Percentiles rank a stretch among this genome's conserved stretches.
These are phyloP conservation scores for Pionites leucogaster DNA, from an alignment of 2,113 vertebrate genomes.

Conservation along the genomic window DNA sequence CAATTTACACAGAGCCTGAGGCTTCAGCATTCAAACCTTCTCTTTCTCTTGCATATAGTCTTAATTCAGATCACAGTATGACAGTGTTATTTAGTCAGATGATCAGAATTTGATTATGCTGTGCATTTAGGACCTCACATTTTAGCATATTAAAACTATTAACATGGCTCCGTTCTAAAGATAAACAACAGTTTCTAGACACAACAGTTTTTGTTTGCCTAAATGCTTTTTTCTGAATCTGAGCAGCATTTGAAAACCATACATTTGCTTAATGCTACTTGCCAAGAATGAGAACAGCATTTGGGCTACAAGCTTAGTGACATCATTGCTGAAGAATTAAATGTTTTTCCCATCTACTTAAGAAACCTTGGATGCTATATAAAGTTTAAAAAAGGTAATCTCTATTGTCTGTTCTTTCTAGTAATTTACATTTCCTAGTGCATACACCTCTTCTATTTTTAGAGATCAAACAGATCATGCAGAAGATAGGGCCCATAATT, in stretches of 20 bases:
- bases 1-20: background rate
- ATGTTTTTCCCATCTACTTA: constrained; percentile 28
- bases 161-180: constrained; percentile 51
- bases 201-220: constrained; percentile 38
- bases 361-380: background rate
- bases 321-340: constrained; percentile 40
- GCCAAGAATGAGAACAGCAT: constrained; percentile 65
- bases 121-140: background rate
- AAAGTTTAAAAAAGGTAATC: background rate
- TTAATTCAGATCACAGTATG: background rate
- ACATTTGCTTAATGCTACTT: constrained; percentile 35
- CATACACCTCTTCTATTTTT: background rate
- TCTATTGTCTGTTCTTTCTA: background rate
- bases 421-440: background rate
- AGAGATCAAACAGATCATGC: background rate
- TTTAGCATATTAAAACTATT: constrained; percentile 51
- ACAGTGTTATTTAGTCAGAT: background rate
- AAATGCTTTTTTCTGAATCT: constrained; percentile 36
- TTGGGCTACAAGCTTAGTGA: constrained; percentile 51
- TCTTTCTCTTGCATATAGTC: background rate
- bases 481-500: background rate
- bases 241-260: constrained; percentile 51
- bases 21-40: background rate
- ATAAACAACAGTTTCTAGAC: constrained; percentile 61
- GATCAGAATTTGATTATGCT: background rate